Conservation (phyloP, 2,888 invertebrate species). For the Carpatolechia fugitivella region DNA sequence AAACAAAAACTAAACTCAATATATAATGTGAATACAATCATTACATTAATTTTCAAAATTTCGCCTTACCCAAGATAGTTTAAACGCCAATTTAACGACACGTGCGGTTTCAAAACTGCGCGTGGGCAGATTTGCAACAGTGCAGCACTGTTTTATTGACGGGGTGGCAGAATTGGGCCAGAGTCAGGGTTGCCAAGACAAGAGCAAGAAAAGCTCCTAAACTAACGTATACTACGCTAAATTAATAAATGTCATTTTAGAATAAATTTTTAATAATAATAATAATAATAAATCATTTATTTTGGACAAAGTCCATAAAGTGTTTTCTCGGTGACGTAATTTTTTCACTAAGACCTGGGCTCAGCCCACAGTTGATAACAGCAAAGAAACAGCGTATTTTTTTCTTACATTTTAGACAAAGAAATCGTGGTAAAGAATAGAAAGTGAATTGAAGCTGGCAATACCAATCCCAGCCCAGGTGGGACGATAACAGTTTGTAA, state of each 20-base stretch:
- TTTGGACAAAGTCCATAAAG: no score
- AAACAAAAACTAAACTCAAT: no score
- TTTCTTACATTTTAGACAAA: no score
- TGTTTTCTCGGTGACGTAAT: no score
- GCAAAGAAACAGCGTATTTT: no score
- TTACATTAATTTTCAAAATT: not conserved
- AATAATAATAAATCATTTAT: no score
- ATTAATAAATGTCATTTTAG: not conserved
- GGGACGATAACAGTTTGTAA: slow-evolving; percentile 4
- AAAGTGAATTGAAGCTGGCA: not conserved
- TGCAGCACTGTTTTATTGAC: slow-evolving; percentile 34
- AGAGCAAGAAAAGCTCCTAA: not conserved
- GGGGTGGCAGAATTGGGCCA: slow-evolving; percentile 26
- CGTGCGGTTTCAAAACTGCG: slow-evolving; percentile 24
- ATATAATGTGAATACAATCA: not conserved
- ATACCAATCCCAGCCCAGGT: not conserved
- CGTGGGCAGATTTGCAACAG: slow-evolving; percentile 33
- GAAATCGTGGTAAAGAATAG: no score
- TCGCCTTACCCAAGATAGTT: not conserved
- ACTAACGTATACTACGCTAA: no score
- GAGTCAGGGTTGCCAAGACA: not conserved
- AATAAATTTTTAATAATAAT: no score
- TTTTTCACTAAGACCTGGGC: no score
- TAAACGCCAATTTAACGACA: not conserved
- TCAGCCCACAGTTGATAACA: no score